These are phyloP conservation scores for Drosophila acutilabella DNA, from an alignment of 2,888 invertebrate species.

Conservation along the genomic window DNA sequence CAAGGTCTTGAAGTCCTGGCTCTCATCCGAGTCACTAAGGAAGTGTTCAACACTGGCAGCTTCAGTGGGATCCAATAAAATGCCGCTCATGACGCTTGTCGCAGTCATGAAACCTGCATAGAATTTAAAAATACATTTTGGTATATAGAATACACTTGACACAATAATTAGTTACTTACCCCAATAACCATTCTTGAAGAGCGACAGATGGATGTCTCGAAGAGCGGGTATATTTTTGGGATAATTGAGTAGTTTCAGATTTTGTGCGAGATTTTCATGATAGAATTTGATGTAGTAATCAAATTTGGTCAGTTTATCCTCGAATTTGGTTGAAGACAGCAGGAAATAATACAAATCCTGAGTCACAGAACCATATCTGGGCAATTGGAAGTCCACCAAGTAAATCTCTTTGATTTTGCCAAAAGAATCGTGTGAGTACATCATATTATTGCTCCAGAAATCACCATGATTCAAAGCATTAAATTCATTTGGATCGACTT, in stretches of 20 bases:
- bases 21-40: slow-evolving; percentile 50
- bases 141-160: too few relatives aligned
- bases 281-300: slow-evolving; percentile 81
- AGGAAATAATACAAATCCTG: slow-evolving; percentile 80
- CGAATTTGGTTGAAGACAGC: slow-evolving; percentile 76
- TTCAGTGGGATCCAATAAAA: slow-evolving; percentile 72
- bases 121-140: not conserved
- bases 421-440: slow-evolving; percentile 74
- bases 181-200: slow-evolving; percentile 39
- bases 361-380: slow-evolving; percentile 72
- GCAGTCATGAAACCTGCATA: slow-evolving; percentile 25
- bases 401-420: slow-evolving; percentile 69
- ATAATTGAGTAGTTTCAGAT: slow-evolving; percentile 74
- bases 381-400: slow-evolving; percentile 80
- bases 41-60: slow-evolving; percentile 71
- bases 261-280: slow-evolving; percentile 72
- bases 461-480: slow-evolving; percentile 80
- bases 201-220: slow-evolving; percentile 68
- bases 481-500: slow-evolving; percentile 59
- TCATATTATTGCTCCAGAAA: slow-evolving; percentile 78
- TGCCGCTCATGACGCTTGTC: slow-evolving; percentile 59
- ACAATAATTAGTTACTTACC: not conserved
- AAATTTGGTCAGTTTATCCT: slow-evolving; percentile 78
- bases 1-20: slow-evolving; percentile 56
- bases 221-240: slow-evolving; percentile 72